Evolutionary conservation across 2,888 invertebrate species (phyloP).

Genomic region (Beris morrisii): DNA sequence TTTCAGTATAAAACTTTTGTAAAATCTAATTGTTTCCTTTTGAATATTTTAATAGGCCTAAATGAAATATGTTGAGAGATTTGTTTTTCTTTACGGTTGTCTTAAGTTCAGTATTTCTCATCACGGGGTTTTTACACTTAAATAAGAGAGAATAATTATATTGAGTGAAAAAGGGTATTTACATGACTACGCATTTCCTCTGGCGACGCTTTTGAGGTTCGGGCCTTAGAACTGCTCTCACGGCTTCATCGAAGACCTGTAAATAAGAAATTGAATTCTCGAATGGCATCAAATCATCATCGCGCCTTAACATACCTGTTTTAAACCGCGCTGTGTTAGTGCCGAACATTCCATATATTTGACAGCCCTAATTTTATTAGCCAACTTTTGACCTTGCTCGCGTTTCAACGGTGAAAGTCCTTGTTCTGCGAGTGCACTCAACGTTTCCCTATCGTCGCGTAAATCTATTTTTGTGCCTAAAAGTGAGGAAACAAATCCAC

Average conservation of each 20-base stretch:
- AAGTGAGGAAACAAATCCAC: constrained; percentile 38
- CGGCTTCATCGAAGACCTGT: constrained; percentile 98
- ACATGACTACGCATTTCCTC: constrained; percentile 84
- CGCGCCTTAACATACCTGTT: constrained; percentile 66
- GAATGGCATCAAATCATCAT: constrained; percentile 45
- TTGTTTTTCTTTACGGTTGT: constrained; percentile 2
- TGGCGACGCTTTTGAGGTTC: constrained; percentile 94
- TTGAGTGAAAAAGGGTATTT: constrained; percentile 50
- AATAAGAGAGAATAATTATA: constrained; percentile 8
- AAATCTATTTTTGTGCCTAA: constrained; percentile 97
- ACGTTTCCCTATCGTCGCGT: constrained; percentile 94
- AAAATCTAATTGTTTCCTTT: constrained; percentile 3
- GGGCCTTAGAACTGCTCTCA: constrained; percentile 94
- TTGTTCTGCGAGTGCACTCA: constrained; percentile 88
- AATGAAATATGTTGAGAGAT: constrained; percentile 24
- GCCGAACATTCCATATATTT: constrained; percentile 99
- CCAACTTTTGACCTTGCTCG: constrained; percentile 97
- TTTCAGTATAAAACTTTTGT: constrained; percentile 15
- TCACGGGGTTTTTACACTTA: constrained; percentile 19
- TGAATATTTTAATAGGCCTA: constrained; percentile 31
- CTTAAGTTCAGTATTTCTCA: constrained; percentile 20
- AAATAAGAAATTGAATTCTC: constrained; percentile 10
- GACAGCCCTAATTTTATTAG: constrained; percentile 97
- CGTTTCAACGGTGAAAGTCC: constrained; percentile 94
- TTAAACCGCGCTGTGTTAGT: constrained; percentile 94